These are phyloP conservation scores for Andrena fulva DNA, from an alignment of 2,888 invertebrate genomes.

Conservation along the genomic window DNA sequence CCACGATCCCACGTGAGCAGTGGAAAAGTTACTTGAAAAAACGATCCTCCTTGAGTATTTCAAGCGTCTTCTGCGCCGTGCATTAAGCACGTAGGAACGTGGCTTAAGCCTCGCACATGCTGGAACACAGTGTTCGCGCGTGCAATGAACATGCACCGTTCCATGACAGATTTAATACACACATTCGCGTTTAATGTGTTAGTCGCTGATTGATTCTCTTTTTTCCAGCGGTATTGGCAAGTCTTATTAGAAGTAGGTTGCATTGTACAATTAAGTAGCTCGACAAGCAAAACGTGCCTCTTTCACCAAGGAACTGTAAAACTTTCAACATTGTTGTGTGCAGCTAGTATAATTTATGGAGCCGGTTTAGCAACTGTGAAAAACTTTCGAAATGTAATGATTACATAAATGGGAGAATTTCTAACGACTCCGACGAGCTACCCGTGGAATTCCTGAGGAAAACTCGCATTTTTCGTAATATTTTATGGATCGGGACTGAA, in stretches of 20 bases:
- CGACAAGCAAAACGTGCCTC: not conserved
- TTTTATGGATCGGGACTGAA: not conserved
- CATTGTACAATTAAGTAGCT: no score
- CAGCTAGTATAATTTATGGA: not conserved
- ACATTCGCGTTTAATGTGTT: not conserved
- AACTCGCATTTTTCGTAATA: constrained; percentile 4
- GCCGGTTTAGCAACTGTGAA: constrained; percentile 5
- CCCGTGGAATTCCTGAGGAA: not conserved
- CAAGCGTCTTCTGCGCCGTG: no score
- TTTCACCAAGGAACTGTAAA: constrained; percentile 3
- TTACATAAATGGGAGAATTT: constrained; percentile 16
- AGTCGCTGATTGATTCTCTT: not conserved
- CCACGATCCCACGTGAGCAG: not conserved
- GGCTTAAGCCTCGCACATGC: not conserved
- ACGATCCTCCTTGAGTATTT: no score
- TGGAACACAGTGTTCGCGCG: not conserved
- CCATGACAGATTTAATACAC: not conserved
- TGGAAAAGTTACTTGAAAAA: no score
- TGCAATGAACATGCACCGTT: not conserved
- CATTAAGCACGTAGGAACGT: no score
- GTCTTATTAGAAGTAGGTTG: no score
- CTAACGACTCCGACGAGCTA: constrained; percentile 8
- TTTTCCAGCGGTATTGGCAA: not conserved
- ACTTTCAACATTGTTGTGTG: not conserved
- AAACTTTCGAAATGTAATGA: constrained; percentile 20